Conservation (phyloP, 2,888 invertebrate species). For the Archaeoteleia sp. region DNA sequence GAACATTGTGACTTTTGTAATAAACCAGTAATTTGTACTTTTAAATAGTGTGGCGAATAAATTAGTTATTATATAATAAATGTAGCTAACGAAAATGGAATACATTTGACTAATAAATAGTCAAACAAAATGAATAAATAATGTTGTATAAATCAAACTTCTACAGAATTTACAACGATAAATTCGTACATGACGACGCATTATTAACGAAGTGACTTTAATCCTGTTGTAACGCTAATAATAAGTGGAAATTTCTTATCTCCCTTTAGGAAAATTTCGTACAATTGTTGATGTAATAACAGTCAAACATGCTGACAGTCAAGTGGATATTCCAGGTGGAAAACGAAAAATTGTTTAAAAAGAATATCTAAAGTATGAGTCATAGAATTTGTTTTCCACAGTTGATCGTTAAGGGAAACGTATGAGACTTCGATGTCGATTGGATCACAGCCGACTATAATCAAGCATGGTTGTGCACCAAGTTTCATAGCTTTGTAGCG, state of each 20-base stretch:
- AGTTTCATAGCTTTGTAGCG: slow-evolving; percentile 1
- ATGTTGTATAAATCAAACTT: not conserved
- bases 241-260: slow-evolving; percentile 21
- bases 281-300: slow-evolving; percentile 12
- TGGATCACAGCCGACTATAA: not conserved
- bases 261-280: not conserved
- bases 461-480: slow-evolving; percentile 12
- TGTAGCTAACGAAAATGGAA: not conserved
- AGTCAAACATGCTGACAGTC: slow-evolving; percentile 24
- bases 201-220: not conserved
- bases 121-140: not conserved
- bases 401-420: slow-evolving; percentile 8
- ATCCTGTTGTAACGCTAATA: not conserved
- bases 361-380: slow-evolving; percentile 7
- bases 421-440: slow-evolving; percentile 1
- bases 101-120: not conserved
- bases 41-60: no score
- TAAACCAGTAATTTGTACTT: no score
- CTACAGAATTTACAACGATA: not conserved
- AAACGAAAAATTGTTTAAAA: slow-evolving; percentile 17
- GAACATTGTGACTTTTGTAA: not conserved
- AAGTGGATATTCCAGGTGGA: slow-evolving; percentile 12
- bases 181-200: not conserved
- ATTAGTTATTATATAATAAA: no score
- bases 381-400: slow-evolving; percentile 14